Conservation (phyloP, 1,140 invertebrate genomes). For the Lepidurus couesii region DNA sequence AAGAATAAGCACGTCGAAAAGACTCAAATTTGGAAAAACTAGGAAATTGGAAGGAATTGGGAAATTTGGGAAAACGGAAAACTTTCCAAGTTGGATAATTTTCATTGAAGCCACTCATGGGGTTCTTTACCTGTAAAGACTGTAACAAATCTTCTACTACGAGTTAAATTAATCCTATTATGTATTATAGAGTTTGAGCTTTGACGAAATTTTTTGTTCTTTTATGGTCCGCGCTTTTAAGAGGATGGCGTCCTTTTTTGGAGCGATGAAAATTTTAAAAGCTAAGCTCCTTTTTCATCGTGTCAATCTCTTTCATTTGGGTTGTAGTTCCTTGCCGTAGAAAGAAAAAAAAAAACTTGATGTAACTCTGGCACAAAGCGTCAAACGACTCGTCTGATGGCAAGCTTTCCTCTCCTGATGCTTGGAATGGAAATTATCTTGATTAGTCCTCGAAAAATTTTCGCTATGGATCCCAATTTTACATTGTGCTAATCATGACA, state of each 20-base stretch:
- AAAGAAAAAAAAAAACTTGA: constrained; percentile 12
- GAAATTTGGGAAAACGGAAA: too few relatives aligned
- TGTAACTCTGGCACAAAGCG: neutral
- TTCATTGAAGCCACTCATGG: too few relatives aligned
- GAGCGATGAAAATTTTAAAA: neutral
- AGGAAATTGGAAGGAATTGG: too few relatives aligned
- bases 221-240: neutral
- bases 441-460: neutral
- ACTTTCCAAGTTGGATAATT: too few relatives aligned
- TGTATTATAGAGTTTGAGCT: neutral
- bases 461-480: neutral
- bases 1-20: neutral
- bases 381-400: constrained; percentile 5
- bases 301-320: neutral
- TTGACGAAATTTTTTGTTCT: neutral
- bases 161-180: neutral
- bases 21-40: neutral
- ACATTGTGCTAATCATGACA: neutral
- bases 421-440: neutral
- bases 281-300: neutral
- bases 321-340: constrained; percentile 2
- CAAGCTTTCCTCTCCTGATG: neutral
- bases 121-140: too few relatives aligned
- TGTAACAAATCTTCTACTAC: too few relatives aligned
- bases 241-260: neutral